phyloP scores from a whole-genome alignment of 2,797 vertebrate species.

The Hapalemur alaotrensis region DNA sequence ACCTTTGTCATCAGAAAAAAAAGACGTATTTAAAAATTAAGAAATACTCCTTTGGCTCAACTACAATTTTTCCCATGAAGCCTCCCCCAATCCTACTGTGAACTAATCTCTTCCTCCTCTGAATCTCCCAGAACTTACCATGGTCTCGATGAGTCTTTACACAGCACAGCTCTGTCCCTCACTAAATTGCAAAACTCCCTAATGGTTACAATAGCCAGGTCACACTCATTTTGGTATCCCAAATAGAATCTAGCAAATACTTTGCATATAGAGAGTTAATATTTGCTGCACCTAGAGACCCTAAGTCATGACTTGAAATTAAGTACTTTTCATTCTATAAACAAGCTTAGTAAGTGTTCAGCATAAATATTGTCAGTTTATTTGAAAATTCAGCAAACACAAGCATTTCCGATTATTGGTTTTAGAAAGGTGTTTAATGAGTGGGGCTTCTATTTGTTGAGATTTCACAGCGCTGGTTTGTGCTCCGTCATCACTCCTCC shows the following conservation, averaged over 20 bases:
- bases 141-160: not conserved
- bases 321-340: not conserved
- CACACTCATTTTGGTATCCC: not conserved
- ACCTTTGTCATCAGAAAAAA: not conserved
- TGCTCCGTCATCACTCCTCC: not conserved
- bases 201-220: not conserved
- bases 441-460: not conserved
- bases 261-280: not conserved
- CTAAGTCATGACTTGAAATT: not conserved
- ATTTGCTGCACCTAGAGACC: not conserved
- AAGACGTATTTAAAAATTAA: not conserved
- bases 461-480: not conserved
- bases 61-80: not conserved
- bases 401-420: not conserved
- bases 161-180: not conserved
- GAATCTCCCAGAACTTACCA: not conserved
- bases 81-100: not conserved
- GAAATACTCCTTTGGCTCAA: not conserved
- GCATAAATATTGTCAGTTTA: not conserved
- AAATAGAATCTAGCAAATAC: not conserved
- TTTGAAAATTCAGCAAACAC: not conserved
- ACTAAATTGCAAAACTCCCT: not conserved
- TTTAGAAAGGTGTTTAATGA: not conserved
- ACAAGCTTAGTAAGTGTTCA: not conserved
- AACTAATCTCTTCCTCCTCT: not conserved